A percentile compares a stretch with the other conserved stretches of the same genome.
Evolutionary conservation across 2,888 invertebrate species (phyloP).

Genomic region (Diabrotica balteata): DNA sequence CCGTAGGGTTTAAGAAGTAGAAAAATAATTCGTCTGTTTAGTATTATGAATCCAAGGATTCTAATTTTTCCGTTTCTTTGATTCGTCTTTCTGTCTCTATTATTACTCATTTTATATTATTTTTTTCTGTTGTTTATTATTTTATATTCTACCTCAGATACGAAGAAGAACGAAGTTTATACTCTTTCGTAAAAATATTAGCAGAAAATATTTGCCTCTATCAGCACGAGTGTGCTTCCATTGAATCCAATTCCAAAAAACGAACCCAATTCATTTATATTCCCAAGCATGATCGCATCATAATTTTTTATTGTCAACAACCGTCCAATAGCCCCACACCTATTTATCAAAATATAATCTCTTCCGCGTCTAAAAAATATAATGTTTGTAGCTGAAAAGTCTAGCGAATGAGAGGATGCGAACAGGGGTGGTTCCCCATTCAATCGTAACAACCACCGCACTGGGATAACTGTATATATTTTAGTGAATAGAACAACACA

Average conservation of each 20-base stretch:
- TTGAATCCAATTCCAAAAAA: not conserved
- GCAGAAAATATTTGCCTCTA: too few relatives aligned
- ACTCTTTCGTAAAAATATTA: too few relatives aligned
- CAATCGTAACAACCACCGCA: conserved; percentile 50
- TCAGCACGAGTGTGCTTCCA: not conserved
- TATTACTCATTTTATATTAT: too few relatives aligned
- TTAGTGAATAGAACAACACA: conserved; percentile 59
- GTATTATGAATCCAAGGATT: too few relatives aligned
- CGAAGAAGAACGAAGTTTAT: too few relatives aligned
- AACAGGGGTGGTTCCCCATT: conserved; percentile 43
- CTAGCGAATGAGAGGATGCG: conserved; percentile 27
- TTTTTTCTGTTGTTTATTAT: too few relatives aligned
- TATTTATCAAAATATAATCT: conserved; percentile 34
- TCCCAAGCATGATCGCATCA: conserved; percentile 9
- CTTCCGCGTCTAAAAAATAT: conserved; percentile 37
- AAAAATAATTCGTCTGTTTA: too few relatives aligned
- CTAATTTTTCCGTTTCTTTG: too few relatives aligned
- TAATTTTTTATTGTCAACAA: conserved; percentile 18
- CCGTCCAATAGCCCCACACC: conserved; percentile 22
- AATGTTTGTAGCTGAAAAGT: conserved; percentile 36
- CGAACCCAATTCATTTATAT: conserved; percentile 11
- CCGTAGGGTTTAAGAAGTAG: too few relatives aligned
- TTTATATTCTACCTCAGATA: too few relatives aligned
- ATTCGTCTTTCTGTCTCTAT: too few relatives aligned
- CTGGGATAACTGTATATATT: conserved; percentile 59